These are phyloP conservation scores for Luehdorfia chinensis DNA, from an alignment of 1,140 invertebrate genomes.

Conservation along the genomic window DNA sequence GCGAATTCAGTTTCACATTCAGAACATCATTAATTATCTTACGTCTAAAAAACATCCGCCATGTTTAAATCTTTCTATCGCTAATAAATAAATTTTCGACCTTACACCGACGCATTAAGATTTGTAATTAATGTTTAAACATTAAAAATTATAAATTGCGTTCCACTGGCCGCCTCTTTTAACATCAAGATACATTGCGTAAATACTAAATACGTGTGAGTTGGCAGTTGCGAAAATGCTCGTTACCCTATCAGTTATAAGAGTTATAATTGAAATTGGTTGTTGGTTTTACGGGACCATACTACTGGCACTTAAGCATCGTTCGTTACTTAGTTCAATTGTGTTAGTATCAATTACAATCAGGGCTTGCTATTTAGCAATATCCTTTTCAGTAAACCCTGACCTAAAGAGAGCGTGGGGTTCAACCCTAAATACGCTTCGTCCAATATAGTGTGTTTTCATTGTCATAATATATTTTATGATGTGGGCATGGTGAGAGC, in stretches of 20 bases:
- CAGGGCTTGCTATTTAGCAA: conserved; percentile 39
- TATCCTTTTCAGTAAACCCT: conserved; percentile 29
- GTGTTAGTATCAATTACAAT: conserved; percentile 31
- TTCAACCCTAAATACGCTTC: conserved; percentile 25
- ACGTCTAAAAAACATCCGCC: conserved; percentile 13
- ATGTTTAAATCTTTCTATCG: conserved; percentile 7
- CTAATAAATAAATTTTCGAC: background rate
- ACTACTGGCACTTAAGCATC: background rate
- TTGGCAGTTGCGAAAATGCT: conserved; percentile 8
- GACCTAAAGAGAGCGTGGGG: conserved; percentile 23
- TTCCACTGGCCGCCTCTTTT: conserved; percentile 27
- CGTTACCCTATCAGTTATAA: conserved; percentile 11
- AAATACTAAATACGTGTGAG: conserved; percentile 19
- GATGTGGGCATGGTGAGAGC: too few species aligned
- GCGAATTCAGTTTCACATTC: conserved; percentile 5
- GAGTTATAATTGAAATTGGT: conserved; percentile 8
- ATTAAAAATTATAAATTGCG: conserved; percentile 22
- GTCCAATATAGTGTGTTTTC: too few species aligned
- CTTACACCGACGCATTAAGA: conserved; percentile 1
- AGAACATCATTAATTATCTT: conserved; percentile 7
- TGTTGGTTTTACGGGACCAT: background rate
- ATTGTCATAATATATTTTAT: too few species aligned
- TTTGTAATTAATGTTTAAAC: background rate
- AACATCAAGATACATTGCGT: conserved; percentile 27
- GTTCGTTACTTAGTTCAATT: conserved; percentile 16